Evolutionary conservation across 2,113 vertebrate genomes (phyloP).

Genomic region (Phaethon lepturus): DNA sequence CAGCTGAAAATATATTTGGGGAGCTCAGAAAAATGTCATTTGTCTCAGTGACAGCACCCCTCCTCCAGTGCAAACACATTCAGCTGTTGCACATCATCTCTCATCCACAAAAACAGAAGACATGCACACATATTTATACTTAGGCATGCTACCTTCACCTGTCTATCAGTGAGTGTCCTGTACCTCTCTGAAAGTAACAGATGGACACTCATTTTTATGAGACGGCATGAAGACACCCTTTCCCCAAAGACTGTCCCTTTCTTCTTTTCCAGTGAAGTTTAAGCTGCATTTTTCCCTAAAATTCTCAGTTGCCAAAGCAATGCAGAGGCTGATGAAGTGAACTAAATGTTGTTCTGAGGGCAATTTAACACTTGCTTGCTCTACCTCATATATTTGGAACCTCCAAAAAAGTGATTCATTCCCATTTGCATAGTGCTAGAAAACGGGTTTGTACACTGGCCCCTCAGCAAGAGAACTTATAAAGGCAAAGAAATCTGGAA

Average conservation of each 20-base stretch:
- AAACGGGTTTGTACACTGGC: neutral
- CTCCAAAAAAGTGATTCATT: neutral
- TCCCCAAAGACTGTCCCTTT: neutral
- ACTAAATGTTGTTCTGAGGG: neutral
- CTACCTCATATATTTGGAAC: neutral
- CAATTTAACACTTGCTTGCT: neutral
- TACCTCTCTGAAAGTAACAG: neutral
- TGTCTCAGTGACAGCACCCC: neutral
- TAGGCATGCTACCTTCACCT: neutral
- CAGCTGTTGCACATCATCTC: neutral
- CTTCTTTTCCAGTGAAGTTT: neutral
- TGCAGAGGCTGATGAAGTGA: neutral
- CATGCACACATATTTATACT: neutral
- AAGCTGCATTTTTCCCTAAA: neutral
- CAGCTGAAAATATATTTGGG: neutral
- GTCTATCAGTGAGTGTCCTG: neutral
- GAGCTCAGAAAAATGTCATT: neutral
- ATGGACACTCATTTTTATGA: neutral
- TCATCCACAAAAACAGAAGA: neutral
- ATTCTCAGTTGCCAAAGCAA: neutral
- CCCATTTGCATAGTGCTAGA: neutral
- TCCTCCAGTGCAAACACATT: neutral
- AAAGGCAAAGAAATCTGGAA: neutral
- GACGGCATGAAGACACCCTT: neutral
- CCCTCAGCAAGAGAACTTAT: neutral